Base-by-base conservation (phyloP, 1,140 invertebrate genomes). In the Helicoverpa zea region DNA sequence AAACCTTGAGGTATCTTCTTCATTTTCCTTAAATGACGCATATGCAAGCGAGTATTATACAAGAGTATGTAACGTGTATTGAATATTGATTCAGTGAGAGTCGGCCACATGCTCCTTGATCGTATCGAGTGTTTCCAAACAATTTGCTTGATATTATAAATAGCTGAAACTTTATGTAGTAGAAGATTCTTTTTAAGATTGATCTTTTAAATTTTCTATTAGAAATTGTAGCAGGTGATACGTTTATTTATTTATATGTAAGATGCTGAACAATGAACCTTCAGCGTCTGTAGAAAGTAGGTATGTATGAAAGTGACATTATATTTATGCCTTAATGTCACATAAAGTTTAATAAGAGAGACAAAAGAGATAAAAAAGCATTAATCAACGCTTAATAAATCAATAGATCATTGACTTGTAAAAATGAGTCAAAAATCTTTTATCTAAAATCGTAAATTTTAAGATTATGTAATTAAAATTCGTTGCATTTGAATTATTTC, bases 21-120 rank as follows among this genome's bases (percentile, higher is more conserved):
- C 61, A 43, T 68, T 68, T 68, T 47, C 64, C 64, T 68, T 43
- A 43, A 18, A 51, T 12, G 13, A 18, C 23, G 23, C 43, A 35
- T 43, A 68, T 18, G 47, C 16, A 30, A 43, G 61, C 61, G 30
- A 43, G 30, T 77, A 14, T 81, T 78, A 73, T 56, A 63, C 75
- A 81, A 81, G 63, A 11, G 0, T 54, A 43, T 23, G 16, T 23
- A 54, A 43, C 66, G 18, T 54, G 56, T 47, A 47, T 68, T 56
- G 79, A 81, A 72, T 78, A 81, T 63, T 63, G 56, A 81, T 81
- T 43, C 7, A 56, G 80, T 63, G 80, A 81, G 80, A 81, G 56
- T 68, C 43, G 66, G 3, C 14, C 43, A 12, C 30, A 54, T 12
- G 12, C 12, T 16, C 18, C 4, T 59, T 43, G 52, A 68, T 68